These are phyloP conservation scores for Helicoverpa armigera DNA, from an alignment of 1,140 invertebrate species.

Conservation along the genomic window DNA sequence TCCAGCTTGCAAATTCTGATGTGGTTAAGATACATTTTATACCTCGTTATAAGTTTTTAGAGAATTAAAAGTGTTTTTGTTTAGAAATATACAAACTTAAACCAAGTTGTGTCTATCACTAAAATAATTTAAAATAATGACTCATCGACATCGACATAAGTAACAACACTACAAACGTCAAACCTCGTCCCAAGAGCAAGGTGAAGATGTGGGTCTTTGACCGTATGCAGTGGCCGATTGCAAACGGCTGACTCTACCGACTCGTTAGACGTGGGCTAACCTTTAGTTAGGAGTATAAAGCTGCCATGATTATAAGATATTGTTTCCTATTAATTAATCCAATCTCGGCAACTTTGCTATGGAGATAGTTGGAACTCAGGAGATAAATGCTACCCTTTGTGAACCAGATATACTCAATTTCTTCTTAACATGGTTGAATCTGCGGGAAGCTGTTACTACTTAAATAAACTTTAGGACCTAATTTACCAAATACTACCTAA, in stretches of 20 bases:
- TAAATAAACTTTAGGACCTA: too few species aligned
- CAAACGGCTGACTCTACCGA: constrained; percentile 2
- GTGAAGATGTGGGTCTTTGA: constrained; percentile 84
- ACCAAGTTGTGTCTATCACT: too few species aligned
- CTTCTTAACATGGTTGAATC: too few species aligned
- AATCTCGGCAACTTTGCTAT: background rate
- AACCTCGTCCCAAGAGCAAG: constrained; percentile 80
- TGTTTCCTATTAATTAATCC: background rate
- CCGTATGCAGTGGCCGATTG: constrained; percentile 60
- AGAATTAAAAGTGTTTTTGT: too few species aligned
- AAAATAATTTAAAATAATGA: background rate
- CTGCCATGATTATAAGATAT: background rate
- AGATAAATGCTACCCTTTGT: too few species aligned
- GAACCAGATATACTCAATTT: too few species aligned
- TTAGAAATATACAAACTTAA: too few species aligned
- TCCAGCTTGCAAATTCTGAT: too few species aligned
- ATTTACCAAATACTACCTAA: too few species aligned
- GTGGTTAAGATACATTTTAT: too few species aligned
- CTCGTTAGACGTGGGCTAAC: constrained; percentile 12
- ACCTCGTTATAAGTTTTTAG: too few species aligned
- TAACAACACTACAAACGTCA: constrained; percentile 66
- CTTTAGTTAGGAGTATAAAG: background rate
- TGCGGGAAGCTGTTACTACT: too few species aligned
- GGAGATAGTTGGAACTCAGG: background rate
- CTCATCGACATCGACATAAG: constrained; percentile 32